Conservation (phyloP, 2,113 vertebrate species). For the Excalfactoria chinensis region DNA sequence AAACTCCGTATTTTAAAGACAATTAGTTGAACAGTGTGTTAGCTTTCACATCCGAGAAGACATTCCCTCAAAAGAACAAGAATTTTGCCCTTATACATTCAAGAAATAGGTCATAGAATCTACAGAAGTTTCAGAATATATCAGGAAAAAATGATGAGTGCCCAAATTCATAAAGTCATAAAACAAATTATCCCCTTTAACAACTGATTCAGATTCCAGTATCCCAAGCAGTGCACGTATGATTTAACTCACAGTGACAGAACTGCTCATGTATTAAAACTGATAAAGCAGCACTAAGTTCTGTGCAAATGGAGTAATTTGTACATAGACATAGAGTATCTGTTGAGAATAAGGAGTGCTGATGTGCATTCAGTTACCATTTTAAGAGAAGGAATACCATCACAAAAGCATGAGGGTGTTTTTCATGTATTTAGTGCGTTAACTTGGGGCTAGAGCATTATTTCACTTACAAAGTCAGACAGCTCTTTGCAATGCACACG, state of each 20-base stretch:
- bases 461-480: neutral
- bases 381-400: rapidly evolving
- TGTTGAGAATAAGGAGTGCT: neutral
- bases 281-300: neutral
- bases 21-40: neutral
- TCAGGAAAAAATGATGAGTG: neutral
- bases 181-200: neutral
- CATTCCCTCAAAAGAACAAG: neutral
- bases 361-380: neutral
- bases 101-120: neutral
- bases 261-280: neutral
- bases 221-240: neutral
- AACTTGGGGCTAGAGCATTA: neutral
- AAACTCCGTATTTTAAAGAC: neutral
- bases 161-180: neutral
- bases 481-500: neutral
- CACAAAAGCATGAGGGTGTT: neutral
- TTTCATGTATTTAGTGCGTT: neutral
- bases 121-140: neutral
- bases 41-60: neutral
- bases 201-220: neutral
- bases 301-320: neutral
- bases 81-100: neutral
- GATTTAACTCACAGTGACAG: neutral
- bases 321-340: no score